Base-by-base conservation (phyloP, 1,140 invertebrate species). In the Geopemphigus sp. region DNA sequence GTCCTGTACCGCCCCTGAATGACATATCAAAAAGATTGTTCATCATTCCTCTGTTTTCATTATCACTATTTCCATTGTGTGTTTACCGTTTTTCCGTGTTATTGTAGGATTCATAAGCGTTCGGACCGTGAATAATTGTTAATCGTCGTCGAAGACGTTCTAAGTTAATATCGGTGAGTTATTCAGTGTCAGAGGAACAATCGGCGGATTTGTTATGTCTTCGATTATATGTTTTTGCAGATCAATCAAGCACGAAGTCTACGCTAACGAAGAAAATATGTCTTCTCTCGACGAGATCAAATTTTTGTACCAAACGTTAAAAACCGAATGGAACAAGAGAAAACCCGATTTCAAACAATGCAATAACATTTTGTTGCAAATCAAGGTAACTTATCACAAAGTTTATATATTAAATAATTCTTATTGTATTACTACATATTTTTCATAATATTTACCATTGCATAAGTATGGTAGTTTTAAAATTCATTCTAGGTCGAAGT, bases 301-400 rank as follows among this genome's bases (percentile, higher is more conserved):
- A 56, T 83, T 88, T 61, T 84, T 92, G 15, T 92, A 92, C 86
- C 90, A 92, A 86, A 90, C 90, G 85, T 87, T 94, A 66, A 92
- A 91, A 85, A 86, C 89, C 63, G 92, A 93, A 86, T 94, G 92
- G 92, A 86, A 86, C 11, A 90, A 89, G 83, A 88, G 88, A 32
- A 89, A 90, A 1, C 87, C 86, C 29, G 92, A 92, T 85, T 88
- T 92, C 1, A 89, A 89, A 64, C 91, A 90, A 88, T 93, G 92
- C 83, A 91, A 91, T 24, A 88, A 90, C 84, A 84, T 93, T 66
- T 85, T 94, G 32, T 89, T 90, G 82, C 89, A 92, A 85, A 87
- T 94, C 64, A 93, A 94, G 88, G 91, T 92, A 86, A 85, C 83
- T 3, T n/a, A n/a, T n/a, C n/a, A n/a, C n/a, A n/a, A n/a, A n/a